Base-by-base conservation (phyloP, 2,797 vertebrate species). In the Salmo trutta region DNA sequence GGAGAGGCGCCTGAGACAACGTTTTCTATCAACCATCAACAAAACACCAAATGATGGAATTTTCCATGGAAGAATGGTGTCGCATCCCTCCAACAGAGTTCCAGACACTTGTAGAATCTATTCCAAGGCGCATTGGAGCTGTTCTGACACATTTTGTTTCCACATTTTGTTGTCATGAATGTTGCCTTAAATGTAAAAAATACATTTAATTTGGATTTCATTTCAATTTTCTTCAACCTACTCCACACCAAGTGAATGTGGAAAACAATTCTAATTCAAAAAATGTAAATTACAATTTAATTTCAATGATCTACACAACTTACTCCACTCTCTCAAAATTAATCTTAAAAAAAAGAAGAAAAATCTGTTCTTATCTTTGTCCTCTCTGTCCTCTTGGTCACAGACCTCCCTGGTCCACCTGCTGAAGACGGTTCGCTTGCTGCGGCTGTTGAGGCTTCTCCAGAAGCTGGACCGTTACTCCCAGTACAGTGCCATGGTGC, bases 401-500 rank as follows among this genome's bases (percentile, higher is more conserved):
- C 86, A 99, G 98, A 98, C 97, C 8, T 98, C 97, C 0, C 92
- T 98, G 88, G 97, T 99, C 77, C 98, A 99, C 89, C 93, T 99
- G 86, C 92, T 99, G 79, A 99, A 99, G 94, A 98, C 98, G 0
- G 95, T 99, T 62, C 93, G 98, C 56, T 93, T 99, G 83, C 93
- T 99, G 80, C 94, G 98, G 16, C 91, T 99, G 82, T 93, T 99
- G 82, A 95, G 97, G 56, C 91, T 99, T 83, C 95, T 99, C 65
- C 97, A 98, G 93, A 99, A 98, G 91, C 91, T 99, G 88, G 98
- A 99, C 84, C 96, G 97, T 5, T 99, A 99, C 91, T 99, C 98
- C 0, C 98, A 99, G 92, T 98, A 99, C 95, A 98, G 97, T 0
- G 96, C 98, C 4, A 96, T 98, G 96, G 97, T 98, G 83, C 95